Evolutionary conservation across 2,797 vertebrate species (phyloP).

Genomic region (Crypturellus tataupa): DNA sequence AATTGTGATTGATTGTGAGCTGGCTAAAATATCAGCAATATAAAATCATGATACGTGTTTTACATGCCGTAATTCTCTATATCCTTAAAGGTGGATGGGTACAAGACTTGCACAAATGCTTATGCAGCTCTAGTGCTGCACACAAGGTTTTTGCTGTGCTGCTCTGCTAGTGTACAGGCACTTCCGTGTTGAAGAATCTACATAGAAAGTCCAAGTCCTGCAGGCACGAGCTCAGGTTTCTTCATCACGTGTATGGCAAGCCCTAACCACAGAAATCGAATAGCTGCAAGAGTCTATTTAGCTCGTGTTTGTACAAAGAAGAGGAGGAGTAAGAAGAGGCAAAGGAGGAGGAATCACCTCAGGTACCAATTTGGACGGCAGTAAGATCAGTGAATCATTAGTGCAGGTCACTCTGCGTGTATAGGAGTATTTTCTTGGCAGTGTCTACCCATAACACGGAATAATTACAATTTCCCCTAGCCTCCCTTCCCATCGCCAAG

Average conservation of each 20-base stretch:
- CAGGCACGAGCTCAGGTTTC: constrained; percentile 2
- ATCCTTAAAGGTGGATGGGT: background rate
- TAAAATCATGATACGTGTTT: background rate
- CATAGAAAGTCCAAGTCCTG: background rate
- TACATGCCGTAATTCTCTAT: background rate
- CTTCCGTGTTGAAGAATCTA: background rate
- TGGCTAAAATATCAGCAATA: background rate
- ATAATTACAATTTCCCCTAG: background rate
- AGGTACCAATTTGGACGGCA: background rate
- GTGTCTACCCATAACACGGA: background rate
- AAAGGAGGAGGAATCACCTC: background rate
- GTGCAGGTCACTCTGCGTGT: background rate
- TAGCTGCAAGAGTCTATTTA: background rate
- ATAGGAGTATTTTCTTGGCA: background rate
- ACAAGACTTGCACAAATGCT: background rate
- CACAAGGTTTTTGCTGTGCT: background rate
- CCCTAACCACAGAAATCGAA: background rate
- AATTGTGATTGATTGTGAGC: background rate
- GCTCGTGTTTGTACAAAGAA: background rate
- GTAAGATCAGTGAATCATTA: background rate
- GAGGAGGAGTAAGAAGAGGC: background rate
- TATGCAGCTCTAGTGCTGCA: background rate
- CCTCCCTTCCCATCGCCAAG: background rate
- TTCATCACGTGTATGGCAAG: fast-evolving
- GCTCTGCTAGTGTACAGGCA: background rate